Percentiles rank a stretch among this genome's conserved stretches.
These are phyloP conservation scores for Elymnias hypermnestra DNA, from an alignment of 1,140 invertebrate genomes.

Conservation along the genomic window DNA sequence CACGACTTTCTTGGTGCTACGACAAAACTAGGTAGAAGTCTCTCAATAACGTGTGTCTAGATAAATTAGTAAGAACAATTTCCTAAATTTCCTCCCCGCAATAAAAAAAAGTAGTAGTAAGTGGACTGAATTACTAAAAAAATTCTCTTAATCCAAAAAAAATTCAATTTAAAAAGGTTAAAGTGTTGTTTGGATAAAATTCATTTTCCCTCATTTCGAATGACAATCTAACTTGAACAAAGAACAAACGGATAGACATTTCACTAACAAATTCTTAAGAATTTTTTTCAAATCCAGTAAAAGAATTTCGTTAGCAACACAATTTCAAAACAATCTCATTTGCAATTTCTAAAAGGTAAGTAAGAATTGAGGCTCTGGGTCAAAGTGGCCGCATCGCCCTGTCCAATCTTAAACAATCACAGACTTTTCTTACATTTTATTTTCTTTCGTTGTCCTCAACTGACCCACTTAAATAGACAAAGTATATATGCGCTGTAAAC, in stretches of 20 bases:
- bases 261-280: background rate
- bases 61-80: no score
- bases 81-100: no score
- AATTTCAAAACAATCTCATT: conserved; percentile 37
- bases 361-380: conserved; percentile 23
- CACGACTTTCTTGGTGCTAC: no score
- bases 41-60: no score
- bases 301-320: background rate
- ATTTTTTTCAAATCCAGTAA: background rate
- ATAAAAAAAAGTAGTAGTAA: no score
- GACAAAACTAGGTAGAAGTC: no score
- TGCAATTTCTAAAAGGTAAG: conserved; percentile 32
- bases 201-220: no score
- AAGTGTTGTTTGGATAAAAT: no score
- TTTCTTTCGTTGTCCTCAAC: background rate
- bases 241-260: background rate
- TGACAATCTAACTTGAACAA: background rate
- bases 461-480: conserved; percentile 1
- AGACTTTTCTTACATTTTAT: conserved; percentile 7
- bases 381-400: conserved; percentile 18
- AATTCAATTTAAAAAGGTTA: no score
- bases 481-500: conserved; percentile 1
- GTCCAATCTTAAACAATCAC: conserved; percentile 40
- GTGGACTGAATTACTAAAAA: no score
- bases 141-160: no score